A percentile compares a stretch with the other conserved stretches of the same genome.
These are phyloP conservation scores for Loxodonta africana DNA, from an alignment of 2,113 vertebrate genomes.

Conservation along the genomic window DNA sequence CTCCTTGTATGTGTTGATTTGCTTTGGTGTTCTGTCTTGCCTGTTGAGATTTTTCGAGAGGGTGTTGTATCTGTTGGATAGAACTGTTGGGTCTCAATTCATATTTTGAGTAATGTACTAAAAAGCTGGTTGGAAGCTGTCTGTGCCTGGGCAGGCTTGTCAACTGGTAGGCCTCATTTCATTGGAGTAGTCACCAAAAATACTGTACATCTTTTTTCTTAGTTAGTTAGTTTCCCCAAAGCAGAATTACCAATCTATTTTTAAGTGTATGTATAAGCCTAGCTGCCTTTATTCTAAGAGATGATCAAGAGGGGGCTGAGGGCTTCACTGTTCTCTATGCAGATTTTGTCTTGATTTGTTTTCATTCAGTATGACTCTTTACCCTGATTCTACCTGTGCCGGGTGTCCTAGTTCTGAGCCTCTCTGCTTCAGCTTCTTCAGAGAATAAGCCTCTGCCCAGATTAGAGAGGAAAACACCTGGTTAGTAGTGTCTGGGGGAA, in stretches of 20 bases:
- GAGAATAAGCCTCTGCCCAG: not conserved
- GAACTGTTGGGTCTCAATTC: not conserved
- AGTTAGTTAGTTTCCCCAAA: not conserved
- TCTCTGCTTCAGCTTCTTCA: not conserved
- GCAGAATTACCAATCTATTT: not conserved
- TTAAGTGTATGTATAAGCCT: not conserved
- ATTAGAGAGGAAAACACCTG: not conserved
- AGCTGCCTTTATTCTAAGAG: not conserved
- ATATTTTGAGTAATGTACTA: not conserved
- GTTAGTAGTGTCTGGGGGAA: not conserved
- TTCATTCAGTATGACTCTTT: not conserved
- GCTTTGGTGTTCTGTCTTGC: not conserved
- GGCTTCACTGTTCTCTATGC: not conserved
- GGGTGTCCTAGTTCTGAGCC: not conserved
- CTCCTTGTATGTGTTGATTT: slow-evolving; percentile 25
- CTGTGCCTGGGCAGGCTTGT: not conserved
- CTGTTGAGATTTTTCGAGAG: not conserved
- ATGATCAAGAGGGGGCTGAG: not conserved
- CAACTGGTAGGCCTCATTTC: not conserved
- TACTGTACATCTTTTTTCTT: not conserved
- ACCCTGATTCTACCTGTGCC: not conserved
- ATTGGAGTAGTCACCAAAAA: not conserved
- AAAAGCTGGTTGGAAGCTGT: not conserved
- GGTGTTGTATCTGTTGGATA: not conserved
- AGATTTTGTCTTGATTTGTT: not conserved